A percentile compares a stretch with the other conserved stretches of the same genome.
Evolutionary conservation across 2,797 vertebrate species (phyloP).

Genomic region (Sebastes nivosus): DNA sequence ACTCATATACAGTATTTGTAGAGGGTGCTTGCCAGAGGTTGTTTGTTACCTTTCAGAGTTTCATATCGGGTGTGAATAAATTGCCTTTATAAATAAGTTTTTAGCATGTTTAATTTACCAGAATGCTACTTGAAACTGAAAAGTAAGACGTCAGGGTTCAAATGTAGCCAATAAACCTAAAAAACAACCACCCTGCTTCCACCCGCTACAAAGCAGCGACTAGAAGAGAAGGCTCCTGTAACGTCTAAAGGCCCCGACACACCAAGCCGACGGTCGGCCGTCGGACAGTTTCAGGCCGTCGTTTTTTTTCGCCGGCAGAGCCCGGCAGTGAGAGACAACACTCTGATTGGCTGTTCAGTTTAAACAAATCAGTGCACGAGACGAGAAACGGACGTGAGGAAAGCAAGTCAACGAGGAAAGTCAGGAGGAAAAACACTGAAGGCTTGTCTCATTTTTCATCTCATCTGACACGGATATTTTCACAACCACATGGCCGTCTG

Average conservation of each 20-base stretch:
- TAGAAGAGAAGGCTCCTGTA: background rate
- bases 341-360: too few species aligned
- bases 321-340: too few species aligned
- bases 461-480: too few species aligned
- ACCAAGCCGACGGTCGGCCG: too few species aligned
- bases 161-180: background rate
- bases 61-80: background rate
- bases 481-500: too few species aligned
- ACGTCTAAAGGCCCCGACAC: background rate
- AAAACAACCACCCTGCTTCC: slow-evolving; percentile 29
- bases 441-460: too few species aligned
- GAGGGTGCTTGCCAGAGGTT: background rate
- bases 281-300: too few species aligned
- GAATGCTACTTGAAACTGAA: background rate
- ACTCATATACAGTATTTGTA: background rate
- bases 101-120: background rate
- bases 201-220: background rate
- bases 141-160: background rate
- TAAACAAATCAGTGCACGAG: too few species aligned
- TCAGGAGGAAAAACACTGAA: too few species aligned
- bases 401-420: too few species aligned
- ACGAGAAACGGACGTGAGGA: too few species aligned
- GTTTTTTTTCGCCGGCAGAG: too few species aligned
- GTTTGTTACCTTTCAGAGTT: background rate
- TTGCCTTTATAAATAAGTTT: background rate